phyloP scores from a whole-genome alignment of 2,888 invertebrate species.

The Miltochrista miniata region DNA sequence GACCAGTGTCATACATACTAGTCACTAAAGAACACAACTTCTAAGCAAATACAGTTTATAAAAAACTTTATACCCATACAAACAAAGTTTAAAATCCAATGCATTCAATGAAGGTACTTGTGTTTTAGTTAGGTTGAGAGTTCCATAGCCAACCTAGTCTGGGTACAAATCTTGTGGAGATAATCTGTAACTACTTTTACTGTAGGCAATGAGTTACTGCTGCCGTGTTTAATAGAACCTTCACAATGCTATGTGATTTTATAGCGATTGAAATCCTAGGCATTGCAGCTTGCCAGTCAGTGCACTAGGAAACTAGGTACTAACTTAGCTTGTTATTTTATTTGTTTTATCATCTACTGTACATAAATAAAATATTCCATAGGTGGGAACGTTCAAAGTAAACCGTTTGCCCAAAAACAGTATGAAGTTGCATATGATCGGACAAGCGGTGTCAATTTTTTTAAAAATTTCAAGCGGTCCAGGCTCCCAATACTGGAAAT shows the following conservation, averaged over 20 bases:
- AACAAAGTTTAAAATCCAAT: constrained; percentile 44
- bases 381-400: no score
- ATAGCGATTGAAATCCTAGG: constrained; percentile 42
- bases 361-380: no score
- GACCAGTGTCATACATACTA: constrained; percentile 57
- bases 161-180: constrained; percentile 75
- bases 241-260: constrained; percentile 57
- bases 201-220: constrained; percentile 59
- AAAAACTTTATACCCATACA: constrained; percentile 41
- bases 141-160: constrained; percentile 65
- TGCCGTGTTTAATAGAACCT: constrained; percentile 56
- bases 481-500: no score
- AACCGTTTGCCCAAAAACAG: no score
- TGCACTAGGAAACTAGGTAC: constrained; percentile 19
- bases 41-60: constrained; percentile 33
- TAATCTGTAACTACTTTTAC: constrained; percentile 76
- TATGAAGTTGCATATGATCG: no score
- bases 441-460: no score
- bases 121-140: constrained; percentile 21
- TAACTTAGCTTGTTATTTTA: no score
- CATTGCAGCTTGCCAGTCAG: constrained; percentile 17
- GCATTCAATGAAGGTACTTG: neutral
- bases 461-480: no score
- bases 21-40: constrained; percentile 40
- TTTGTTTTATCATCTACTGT: no score